A percentile compares a stretch with the other conserved stretches of the same genome.
Evolutionary conservation across 2,113 vertebrate species (phyloP).

Genomic region (Vireo altiloquus): DNA sequence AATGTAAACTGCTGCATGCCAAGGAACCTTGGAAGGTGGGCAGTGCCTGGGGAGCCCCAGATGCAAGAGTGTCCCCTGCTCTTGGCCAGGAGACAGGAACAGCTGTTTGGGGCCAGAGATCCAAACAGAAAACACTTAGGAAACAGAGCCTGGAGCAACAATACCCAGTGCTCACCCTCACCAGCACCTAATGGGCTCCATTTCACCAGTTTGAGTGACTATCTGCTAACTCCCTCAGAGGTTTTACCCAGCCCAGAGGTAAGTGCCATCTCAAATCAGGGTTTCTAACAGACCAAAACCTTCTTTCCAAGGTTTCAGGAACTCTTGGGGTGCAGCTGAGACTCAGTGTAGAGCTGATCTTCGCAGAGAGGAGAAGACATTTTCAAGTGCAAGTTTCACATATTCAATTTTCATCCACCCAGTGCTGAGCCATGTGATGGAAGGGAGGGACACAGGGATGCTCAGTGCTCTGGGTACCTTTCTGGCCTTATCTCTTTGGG

Average conservation of each 20-base stretch:
- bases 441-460: background rate
- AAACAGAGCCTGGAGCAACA: background rate
- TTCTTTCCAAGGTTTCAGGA: background rate
- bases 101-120: background rate
- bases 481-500: background rate
- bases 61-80: background rate
- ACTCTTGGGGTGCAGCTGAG: background rate
- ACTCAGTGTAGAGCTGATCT: background rate
- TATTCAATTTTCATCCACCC: background rate
- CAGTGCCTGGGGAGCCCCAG: background rate
- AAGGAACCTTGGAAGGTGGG: background rate
- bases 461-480: background rate
- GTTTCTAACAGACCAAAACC: background rate
- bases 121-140: background rate
- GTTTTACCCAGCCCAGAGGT: background rate
- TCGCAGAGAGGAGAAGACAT: background rate
- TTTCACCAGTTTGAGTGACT: fast-evolving
- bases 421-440: fast-evolving
- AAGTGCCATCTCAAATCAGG: background rate
- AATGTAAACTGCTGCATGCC: background rate
- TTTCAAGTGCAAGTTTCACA: background rate
- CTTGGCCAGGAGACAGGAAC: fast-evolving
- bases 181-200: background rate
- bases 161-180: background rate
- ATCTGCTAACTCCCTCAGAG: background rate